Evolutionary conservation across 1,140 invertebrate species (phyloP).

Genomic region (Leptonema lineaticorne): DNA sequence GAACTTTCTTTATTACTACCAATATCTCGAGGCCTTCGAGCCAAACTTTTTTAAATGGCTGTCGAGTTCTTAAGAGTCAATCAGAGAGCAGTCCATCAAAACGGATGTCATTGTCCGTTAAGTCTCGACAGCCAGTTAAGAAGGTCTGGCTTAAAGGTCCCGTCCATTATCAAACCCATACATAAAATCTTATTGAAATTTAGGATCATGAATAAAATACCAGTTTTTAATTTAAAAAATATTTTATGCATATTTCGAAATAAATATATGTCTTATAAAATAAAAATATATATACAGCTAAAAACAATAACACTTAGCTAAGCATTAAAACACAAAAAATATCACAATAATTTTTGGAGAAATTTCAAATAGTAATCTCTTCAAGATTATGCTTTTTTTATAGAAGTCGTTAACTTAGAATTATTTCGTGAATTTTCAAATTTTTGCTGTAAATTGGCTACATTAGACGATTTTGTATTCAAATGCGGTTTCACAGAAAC

Average conservation of each 20-base stretch:
- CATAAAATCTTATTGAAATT: no score
- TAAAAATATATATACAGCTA: constrained; percentile 15
- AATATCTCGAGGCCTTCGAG: no score
- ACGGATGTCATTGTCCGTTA: no score
- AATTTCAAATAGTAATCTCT: no score
- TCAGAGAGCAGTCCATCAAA: no score
- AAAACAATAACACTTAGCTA: constrained; percentile 5
- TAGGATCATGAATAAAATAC: no score
- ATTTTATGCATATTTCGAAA: not conserved
- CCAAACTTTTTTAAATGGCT: no score
- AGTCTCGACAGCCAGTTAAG: no score
- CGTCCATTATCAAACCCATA: no score
- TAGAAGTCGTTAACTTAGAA: constrained; percentile 9
- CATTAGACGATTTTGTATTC: constrained; percentile 63
- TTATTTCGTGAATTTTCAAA: constrained; percentile 61
- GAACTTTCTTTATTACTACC: no score
- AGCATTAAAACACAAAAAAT: constrained; percentile 11
- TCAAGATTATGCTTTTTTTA: not conserved
- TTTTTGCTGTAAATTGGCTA: constrained; percentile 72
- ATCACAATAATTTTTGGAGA: not conserved
- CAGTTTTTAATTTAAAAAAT: not conserved
- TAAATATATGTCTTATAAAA: constrained; percentile 2
- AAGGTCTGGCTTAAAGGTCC: no score
- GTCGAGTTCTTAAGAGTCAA: no score
- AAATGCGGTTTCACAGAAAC: constrained; percentile 47